Evolutionary conservation across 1,140 invertebrate species (phyloP), one percentile per base, ranked within the genome.

Genomic region (Drosophila arizonae): DNA sequence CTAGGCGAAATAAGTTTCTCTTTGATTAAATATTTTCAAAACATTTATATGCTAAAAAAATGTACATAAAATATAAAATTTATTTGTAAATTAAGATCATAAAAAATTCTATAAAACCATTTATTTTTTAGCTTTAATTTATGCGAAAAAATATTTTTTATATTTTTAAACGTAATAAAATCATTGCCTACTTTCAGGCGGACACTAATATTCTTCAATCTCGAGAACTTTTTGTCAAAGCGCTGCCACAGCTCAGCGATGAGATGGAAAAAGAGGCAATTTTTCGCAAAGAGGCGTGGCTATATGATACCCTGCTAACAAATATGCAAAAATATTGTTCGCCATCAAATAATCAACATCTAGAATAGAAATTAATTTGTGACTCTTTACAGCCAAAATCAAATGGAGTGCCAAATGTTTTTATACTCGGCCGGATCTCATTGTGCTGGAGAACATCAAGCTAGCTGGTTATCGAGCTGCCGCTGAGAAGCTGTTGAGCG

Each of bases 381-480:
- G 24, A 0, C 11, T 39, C 8, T 28, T 13, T 9, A 13, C 50
- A 91, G 90, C 81, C 6, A 56, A 56, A 1, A 15, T 33, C 62
- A 91, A 55, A 62, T 91, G 90, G 90, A 69, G 73, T 3, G 58
- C 82, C 6, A 55, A 62, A 11, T 92, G 92, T 30, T 91, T 85
- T 64, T 85, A 84, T 6, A 71, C 77, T 1, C 91, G 91, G 0
- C 43, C 84, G 0, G 84, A 93, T 67, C 45, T 92, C 9, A 56
- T 92, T 4, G 86, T 93, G 0, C 73, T 93, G 2, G 91, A 93
- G 64, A 84, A 93, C 4, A 66, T 93, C 0, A 65, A 71, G 6
- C 6, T 33, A 0, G 50, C 36, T 6, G 85, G 84, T 0, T 88
- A 76, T 43, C 10, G 2, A 3, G 6, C 24, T 4, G 57, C 66